Evolutionary conservation across 1,140 invertebrate genomes (phyloP), one percentile per base, ranked within the genome.

Genomic region (Ceratina australensis): DNA sequence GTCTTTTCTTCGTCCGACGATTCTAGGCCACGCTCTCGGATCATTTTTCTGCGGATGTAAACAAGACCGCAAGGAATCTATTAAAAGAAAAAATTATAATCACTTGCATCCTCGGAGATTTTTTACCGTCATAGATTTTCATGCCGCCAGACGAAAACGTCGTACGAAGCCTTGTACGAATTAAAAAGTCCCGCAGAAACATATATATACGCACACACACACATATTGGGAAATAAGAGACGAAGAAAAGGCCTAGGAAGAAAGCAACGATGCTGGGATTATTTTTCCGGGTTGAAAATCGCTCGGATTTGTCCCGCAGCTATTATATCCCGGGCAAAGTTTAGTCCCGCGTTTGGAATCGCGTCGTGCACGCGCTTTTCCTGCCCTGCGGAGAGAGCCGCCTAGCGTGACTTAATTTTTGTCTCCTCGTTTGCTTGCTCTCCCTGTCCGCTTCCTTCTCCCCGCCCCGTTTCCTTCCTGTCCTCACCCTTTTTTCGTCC

Each of bases 371-470:
- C 66, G 56, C 54, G 42, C 65, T 76, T 69, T 52, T 76, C 74
- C 56, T 61, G 74, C 47, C 28, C 20, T 56, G 42, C 56, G 16
- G 74, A 42, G n/a, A 47, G 28, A 76, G 42, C 66, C 24, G 66
- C 56, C 33, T 71, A 77, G 74, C 74, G 74, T 77, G 74, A 77
- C 74, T 71, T 71, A 61, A 77, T 71, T 71, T 71, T 71, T 71
- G 47, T 60, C 47, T 61, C 57, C 65, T 76, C 57, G 49, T 57
- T 67, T 66, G 65, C 67, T 52, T 42, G 67, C 20, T 47, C 68
- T 81, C 72, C 63, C 67, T 71, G 69, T 20, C 64, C n/a, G 42
- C 69, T 54, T 50, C 28, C n/a, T 7, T 42, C 54, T 7, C 26
- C 54, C n/a, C 24, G 2, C 28, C 60, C 65, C 16, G 22, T 59